Conservation (phyloP, 2,797 vertebrate genomes). For the Gallinago solitaria region DNA sequence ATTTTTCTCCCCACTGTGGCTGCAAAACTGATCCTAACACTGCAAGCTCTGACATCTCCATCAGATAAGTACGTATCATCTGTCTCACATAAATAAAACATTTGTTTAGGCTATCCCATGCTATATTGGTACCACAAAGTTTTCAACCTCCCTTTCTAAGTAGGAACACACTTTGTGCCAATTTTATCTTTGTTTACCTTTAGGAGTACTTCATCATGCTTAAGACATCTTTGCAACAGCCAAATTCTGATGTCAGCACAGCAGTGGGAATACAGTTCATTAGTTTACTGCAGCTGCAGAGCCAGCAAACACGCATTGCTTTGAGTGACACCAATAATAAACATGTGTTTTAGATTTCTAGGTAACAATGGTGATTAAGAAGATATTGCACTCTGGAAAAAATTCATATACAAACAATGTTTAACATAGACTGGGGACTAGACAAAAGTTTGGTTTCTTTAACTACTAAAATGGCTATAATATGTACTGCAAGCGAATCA, state of each 20-base stretch:
- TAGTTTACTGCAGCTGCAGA: conserved; percentile 27
- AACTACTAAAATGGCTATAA: neutral
- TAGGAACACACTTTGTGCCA: neutral
- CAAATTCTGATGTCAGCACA: conserved; percentile 37
- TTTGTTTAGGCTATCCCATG: neutral
- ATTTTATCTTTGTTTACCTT: neutral
- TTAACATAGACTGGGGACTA: neutral
- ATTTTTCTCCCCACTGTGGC: neutral
- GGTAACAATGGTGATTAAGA: neutral
- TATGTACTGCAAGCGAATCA: neutral
- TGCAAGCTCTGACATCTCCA: neutral
- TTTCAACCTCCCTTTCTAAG: neutral
- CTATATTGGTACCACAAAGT: neutral
- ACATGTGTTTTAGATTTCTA: conserved; percentile 21
- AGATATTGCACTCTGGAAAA: neutral
- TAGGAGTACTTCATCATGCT: neutral
- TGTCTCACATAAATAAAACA: neutral
- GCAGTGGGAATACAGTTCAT: conserved; percentile 26
- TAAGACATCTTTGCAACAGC: conserved; percentile 5
- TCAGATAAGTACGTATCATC: neutral
- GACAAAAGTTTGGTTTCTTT: neutral
- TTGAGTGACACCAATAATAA: neutral
- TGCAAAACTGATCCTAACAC: neutral
- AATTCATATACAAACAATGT: neutral
- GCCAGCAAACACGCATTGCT: neutral